These are phyloP conservation scores for Psylliodes chrysocephalus DNA, from an alignment of 2,888 invertebrate species.

Conservation along the genomic window DNA sequence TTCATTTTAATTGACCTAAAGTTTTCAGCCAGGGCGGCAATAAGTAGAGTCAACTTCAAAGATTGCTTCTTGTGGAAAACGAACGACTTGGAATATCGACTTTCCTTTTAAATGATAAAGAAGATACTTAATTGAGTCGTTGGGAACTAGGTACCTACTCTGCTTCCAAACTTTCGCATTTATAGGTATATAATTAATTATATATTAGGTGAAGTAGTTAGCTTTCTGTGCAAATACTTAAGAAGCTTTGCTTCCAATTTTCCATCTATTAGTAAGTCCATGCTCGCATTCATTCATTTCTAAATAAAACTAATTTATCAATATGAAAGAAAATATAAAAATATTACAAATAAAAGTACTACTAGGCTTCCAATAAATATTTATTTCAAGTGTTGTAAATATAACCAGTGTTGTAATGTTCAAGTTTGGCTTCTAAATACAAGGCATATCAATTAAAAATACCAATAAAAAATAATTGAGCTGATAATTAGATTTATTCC, in stretches of 20 bases:
- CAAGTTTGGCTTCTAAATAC: too few relatives aligned
- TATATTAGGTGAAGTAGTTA: slow-evolving; percentile 32
- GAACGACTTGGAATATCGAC: slow-evolving; percentile 31
- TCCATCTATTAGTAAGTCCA: neutral
- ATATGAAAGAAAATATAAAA: too few relatives aligned
- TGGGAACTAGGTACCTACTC: slow-evolving; percentile 18
- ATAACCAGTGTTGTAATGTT: too few relatives aligned
- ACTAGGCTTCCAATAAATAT: too few relatives aligned
- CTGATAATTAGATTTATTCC: too few relatives aligned
- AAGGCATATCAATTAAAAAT: too few relatives aligned
- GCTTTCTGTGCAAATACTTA: slow-evolving; percentile 8
- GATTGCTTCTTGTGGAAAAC: slow-evolving; percentile 26
- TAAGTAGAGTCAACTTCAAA: slow-evolving; percentile 35
- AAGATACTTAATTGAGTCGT: slow-evolving; percentile 34
- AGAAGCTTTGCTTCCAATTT: neutral
- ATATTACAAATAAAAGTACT: too few relatives aligned
- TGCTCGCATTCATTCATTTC: too few relatives aligned
- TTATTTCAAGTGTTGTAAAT: too few relatives aligned
- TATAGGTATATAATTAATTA: slow-evolving; percentile 36
- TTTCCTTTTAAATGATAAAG: slow-evolving; percentile 27
- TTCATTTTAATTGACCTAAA: slow-evolving; percentile 45
- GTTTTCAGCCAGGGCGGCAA: slow-evolving; percentile 37
- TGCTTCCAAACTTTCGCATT: slow-evolving; percentile 33
- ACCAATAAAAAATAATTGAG: too few relatives aligned
- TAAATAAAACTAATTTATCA: too few relatives aligned